Base-by-base conservation (phyloP, 2,888 invertebrate genomes). In the Agapetus fuscipes region DNA sequence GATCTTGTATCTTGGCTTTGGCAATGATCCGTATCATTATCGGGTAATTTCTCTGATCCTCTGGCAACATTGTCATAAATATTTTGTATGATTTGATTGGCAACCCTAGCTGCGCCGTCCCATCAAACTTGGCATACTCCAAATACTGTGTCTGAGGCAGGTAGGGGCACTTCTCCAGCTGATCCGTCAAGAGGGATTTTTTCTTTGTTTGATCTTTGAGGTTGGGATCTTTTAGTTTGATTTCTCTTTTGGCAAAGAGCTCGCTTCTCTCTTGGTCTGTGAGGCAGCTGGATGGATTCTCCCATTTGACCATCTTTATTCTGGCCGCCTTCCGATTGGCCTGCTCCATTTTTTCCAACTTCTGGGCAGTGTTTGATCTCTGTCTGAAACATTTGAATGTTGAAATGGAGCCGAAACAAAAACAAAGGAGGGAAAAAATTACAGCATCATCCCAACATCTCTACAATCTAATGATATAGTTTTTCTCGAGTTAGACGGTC, bases 111-210 rank as follows among this genome's bases (percentile, higher is more conserved):
- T 87, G 88, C 24, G 83, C 81, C 43, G 81, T 84, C 46, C 94
- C 94, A 68, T 95, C 94, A 61, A 85, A 95, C 62, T 84, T 86
- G 3, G 90, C 86, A 69, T 83, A 96, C 54, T 87, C 85, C 46
- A 84, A 74, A 62, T 86, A 96, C 35, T 90, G 89, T 9, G 7
- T 41, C 53, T 82, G 78, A 1, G 86, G 84, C 45, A 83, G 64
- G 52, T 79, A 74, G 0, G 84, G 83, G 50, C 80, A 83, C 52
- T 82, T 81, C 50, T 81, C 76, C 30, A 95, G 59, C 50, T 85
- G 82, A 52, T 83, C 76, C 0, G 86, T 67, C 30, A 95, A 64
- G 43, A 81, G 64, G 16, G 91, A 91, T 49, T 59, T 64, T 49
- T 17, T 16, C 4, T 16, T 17, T n/a, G 10, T 10, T 7, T 11